Evolutionary conservation across 2,797 vertebrate species (phyloP).

Genomic region (Margarornis squamiger): DNA sequence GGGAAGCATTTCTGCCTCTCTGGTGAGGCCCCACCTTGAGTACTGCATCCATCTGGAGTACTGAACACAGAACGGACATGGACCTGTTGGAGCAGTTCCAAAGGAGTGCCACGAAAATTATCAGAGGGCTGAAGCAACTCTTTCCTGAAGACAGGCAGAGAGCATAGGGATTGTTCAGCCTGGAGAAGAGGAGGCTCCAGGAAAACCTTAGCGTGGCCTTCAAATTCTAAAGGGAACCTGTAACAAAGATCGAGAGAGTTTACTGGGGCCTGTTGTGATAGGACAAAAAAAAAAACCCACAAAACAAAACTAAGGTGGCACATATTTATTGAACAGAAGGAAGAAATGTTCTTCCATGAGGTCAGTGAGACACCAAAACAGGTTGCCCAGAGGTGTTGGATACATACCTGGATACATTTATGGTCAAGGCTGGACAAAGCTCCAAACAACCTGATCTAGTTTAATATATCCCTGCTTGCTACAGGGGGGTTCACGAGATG

Average conservation of each 20-base stretch:
- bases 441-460: neutral
- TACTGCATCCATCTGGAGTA: neutral
- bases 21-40: neutral
- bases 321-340: neutral
- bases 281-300: no score
- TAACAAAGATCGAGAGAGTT: neutral
- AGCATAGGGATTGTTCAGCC: neutral
- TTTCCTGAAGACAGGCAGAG: neutral
- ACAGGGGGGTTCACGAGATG: neutral
- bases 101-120: neutral
- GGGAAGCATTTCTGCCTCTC: neutral
- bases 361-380: neutral
- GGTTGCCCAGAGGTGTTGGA: no score
- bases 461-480: neutral
- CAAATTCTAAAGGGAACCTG: neutral
- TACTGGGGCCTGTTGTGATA: neutral
- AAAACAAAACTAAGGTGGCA: neutral
- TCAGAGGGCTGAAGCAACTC: neutral
- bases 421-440: rapidly evolving
- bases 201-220: neutral
- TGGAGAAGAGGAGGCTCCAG: neutral
- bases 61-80: neutral
- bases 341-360: neutral
- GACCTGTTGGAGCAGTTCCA: neutral
- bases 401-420: neutral